Conservation (phyloP, 2,797 vertebrate species). For the Melopsittacus undulatus region DNA sequence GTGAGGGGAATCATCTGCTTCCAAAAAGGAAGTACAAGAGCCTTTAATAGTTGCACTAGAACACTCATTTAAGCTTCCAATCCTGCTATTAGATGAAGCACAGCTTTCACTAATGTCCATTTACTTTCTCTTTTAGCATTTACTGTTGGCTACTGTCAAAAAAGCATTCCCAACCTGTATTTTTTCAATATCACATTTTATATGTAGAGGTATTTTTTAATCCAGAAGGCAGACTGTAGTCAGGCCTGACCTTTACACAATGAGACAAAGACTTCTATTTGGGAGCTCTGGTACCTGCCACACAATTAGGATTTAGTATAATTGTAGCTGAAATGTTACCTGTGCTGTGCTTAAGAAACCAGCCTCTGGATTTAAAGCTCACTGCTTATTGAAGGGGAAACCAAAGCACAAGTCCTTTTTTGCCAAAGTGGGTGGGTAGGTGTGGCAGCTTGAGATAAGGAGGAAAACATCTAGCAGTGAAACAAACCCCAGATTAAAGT, state of each 20-base stretch:
- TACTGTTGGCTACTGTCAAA: background rate
- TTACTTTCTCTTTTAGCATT: background rate
- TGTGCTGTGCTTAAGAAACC: background rate
- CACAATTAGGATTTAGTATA: background rate
- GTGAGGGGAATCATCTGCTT: background rate
- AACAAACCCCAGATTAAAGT: background rate
- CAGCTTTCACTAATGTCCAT: background rate
- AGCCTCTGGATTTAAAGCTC: background rate
- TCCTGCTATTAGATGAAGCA: background rate
- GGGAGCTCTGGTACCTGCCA: background rate
- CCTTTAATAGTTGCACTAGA: background rate
- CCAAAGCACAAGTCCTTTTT: background rate
- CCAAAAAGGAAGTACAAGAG: background rate
- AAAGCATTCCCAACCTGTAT: fast-evolving
- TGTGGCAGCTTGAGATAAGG: background rate
- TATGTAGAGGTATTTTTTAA: background rate
- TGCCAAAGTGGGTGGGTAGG: background rate
- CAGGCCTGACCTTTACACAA: background rate
- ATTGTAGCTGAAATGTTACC: background rate
- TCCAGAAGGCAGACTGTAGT: fast-evolving
- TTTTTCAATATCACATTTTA: background rate
- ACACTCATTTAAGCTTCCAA: background rate
- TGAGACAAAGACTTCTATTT: background rate
- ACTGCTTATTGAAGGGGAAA: background rate
- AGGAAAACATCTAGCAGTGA: background rate